Evolutionary conservation across 2,113 vertebrate species (phyloP), one percentile per base, ranked within the genome.

Genomic region (Theristicus caerulescens): DNA sequence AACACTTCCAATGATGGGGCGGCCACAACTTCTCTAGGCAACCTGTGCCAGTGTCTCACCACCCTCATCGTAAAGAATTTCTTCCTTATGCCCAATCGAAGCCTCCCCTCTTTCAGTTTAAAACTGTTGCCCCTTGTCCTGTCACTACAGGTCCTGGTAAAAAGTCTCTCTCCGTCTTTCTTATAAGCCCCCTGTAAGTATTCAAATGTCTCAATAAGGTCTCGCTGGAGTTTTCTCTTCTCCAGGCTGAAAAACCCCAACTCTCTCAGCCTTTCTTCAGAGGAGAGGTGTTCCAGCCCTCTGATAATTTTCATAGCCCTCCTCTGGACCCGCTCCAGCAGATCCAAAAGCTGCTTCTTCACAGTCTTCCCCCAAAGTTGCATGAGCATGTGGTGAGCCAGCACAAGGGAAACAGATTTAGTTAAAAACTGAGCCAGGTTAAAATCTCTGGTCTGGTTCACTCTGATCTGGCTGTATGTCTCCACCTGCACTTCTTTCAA

Each of bases 61-160:
- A 71, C 6, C 1, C 2, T 71, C 36, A 38, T 1, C 0, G 1
- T 11, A 13, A 51, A 72, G 6, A 65, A 42, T 57, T 57, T 55
- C 31, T 59, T 77, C 52, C 25, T 27, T 29, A 54, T 9, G 8
- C 27, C 24, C 13, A n/a, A 9, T 22, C 11, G 65, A 85, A 81
- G 78, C 6, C 36, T 54, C 40, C 4, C 1, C 20, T 79, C 13
- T 51, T 40, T 44, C 38, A 72, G n/a, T 42, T 88, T 71, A 64
- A 91, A 91, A 58, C 22, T 18, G 2, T 40, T 82, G 31, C 26
- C 10, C 27, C 65, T 91, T 62, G 51, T 44, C 31, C 31, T 67
- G 13, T 71, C 71, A 70, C 46, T 61, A 54, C 26, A n/a, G 16
- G 3, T 6, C 20, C 51, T 66, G 8, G 12, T 71, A 42, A 92